Base-by-base conservation (phyloP, 2,113 vertebrate genomes). In the Brachypteracias leptosomus region DNA sequence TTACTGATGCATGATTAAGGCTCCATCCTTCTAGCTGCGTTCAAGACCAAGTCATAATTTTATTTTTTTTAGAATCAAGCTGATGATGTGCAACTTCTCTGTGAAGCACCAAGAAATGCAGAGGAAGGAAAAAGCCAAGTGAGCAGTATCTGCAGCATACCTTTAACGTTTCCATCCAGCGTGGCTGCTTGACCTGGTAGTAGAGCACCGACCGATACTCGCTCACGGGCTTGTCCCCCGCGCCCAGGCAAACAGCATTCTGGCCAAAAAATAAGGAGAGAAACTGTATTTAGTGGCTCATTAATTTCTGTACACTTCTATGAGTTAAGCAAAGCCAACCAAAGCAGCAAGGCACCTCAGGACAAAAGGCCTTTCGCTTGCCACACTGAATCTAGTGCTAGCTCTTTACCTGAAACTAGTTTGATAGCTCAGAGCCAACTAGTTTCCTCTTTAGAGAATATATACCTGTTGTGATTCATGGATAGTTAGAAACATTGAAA, bases 111-210 rank as follows among this genome's bases (percentile, higher is more conserved):
- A 31, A 70, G 52, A 82, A 67, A 46, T 1, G 4, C 42, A 58
- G 11, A 8, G 7, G 26, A 63, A 8, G 7, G 26, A 63, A 20
- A 52, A 63, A 4, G 9, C 7, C 5, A 26, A n/a, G 33, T 2
- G 11, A 13, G 12, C 59, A 36, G 6, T 1, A 6, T 3, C 18
- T 16, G 18, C 3, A 0, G 29, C 35, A 1, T 98, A 99, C 99
- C 99, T 99, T 99, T 91, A 99, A 96, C 0, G 99, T 99, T 96
- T 99, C 99, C 98, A 99, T 99, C 99, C 99, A 99, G 2, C 99
- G 99, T 1, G 99, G 99, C 95, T 99, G 99, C 75, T 99, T 99
- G 96, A 99, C 97, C 98, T 99, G 99, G 68, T 99, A 99, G 97
- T 99, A 99, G 51, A 99, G 99, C 15, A 99, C 99, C 0, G 99